Percentiles rank a stretch among this genome's conserved stretches.
Conservation (phyloP, 2,888 invertebrate species). For the Bembecia ichneumoniformis region DNA sequence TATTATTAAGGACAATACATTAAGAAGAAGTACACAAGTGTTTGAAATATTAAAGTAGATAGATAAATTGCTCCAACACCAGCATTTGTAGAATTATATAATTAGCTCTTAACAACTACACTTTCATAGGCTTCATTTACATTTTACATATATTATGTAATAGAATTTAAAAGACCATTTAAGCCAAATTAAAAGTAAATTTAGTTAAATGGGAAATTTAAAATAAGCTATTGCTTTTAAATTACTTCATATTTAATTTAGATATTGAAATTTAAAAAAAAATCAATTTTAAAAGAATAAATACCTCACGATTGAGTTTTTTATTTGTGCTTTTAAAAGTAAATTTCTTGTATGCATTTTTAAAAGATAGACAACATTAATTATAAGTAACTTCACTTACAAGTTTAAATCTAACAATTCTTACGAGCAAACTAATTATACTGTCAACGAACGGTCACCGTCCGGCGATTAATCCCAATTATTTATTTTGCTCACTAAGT, state of each 20-base stretch:
- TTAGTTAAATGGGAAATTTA: too few species aligned
- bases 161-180: too few species aligned
- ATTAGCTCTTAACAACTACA: slow-evolving; percentile 20
- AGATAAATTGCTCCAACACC: slow-evolving; percentile 47
- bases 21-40: slow-evolving; percentile 34
- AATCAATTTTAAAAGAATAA: too few species aligned
- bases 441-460: slow-evolving; percentile 12
- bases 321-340: too few species aligned
- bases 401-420: not conserved
- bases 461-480: not conserved
- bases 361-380: too few species aligned
- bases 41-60: slow-evolving; percentile 14
- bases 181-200: too few species aligned
- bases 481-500: slow-evolving; percentile 58
- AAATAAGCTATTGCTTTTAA: too few species aligned
- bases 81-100: slow-evolving; percentile 35
- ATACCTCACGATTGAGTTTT: too few species aligned
- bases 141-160: not conserved
- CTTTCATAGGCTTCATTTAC: not conserved
- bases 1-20: slow-evolving; percentile 13
- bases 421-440: slow-evolving; percentile 1
- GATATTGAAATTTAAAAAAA: too few species aligned
- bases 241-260: too few species aligned
- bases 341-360: too few species aligned
- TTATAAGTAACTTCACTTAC: not conserved